Percentiles rank a stretch among this genome's conserved stretches.
phyloP scores from a whole-genome alignment of 2,113 vertebrate species.

The Ochotona curzoniae region DNA sequence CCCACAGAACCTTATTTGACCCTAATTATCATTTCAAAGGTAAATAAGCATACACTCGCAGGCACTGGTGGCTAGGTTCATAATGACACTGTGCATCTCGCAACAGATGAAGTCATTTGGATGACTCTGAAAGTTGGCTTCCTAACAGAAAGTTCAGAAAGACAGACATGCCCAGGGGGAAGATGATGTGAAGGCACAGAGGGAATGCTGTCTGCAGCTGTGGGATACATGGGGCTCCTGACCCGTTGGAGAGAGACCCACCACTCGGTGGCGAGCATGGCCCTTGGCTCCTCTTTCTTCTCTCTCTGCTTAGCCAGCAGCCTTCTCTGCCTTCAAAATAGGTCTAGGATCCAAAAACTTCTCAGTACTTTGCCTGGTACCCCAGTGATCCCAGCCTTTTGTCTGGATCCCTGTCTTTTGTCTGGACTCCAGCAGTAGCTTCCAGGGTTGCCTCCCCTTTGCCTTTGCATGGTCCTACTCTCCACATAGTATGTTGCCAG shows the following conservation, averaged over 20 bases:
- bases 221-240: neutral
- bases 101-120: neutral
- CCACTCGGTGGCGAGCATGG: too few relatives aligned
- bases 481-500: too few relatives aligned
- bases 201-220: neutral
- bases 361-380: neutral
- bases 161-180: neutral
- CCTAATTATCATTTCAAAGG: neutral
- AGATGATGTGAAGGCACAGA: neutral
- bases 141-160: neutral
- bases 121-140: neutral
- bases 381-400: neutral
- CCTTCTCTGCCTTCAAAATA: neutral
- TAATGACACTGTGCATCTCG: neutral
- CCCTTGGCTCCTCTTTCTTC: neutral
- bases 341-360: neutral
- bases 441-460: neutral
- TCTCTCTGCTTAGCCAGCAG: neutral
- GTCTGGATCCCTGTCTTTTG: neutral
- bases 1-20: neutral
- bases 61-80: neutral
- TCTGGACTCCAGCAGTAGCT: neutral
- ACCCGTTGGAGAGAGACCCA: neutral
- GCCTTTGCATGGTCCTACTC: neutral
- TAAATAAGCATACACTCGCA: neutral